Evolutionary conservation across 2,888 invertebrate species (phyloP).

Genomic region (Standfussiana lucernea): DNA sequence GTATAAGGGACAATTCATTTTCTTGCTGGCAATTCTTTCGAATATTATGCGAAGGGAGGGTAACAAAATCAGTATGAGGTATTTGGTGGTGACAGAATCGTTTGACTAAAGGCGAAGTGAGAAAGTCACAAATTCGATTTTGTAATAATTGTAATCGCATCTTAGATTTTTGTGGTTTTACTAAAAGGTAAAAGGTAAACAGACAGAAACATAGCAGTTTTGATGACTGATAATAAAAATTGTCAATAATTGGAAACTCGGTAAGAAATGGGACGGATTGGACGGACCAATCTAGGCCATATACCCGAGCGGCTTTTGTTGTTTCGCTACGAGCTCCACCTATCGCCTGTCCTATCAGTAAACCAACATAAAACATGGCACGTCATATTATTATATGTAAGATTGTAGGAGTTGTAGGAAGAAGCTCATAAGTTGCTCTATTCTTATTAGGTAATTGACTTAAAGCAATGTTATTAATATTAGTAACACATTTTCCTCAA

Average conservation of each 20-base stretch:
- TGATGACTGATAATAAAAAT: neutral
- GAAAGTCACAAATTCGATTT: too few species aligned
- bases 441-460: slow-evolving; percentile 26
- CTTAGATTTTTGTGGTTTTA: neutral
- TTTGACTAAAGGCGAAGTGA: too few species aligned
- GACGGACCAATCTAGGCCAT: neutral
- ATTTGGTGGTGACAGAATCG: neutral
- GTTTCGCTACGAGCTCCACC: neutral
- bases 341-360: neutral
- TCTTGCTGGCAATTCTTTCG: slow-evolving; percentile 11
- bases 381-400: neutral
- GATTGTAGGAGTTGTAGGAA: neutral
- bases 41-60: neutral
- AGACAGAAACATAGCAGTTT: neutral
- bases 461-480: slow-evolving; percentile 14
- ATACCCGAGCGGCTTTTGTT: neutral
- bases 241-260: too few species aligned
- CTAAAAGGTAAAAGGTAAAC: neutral
- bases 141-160: neutral
- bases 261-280: neutral
- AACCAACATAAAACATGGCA: neutral
- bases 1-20: slow-evolving; percentile 29
- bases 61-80: neutral
- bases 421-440: neutral
- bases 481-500: slow-evolving; percentile 17